Evolutionary conservation across 2,797 vertebrate genomes (phyloP), one percentile per base, ranked within the genome.

Genomic region (Kryptopterus vitreolus): DNA sequence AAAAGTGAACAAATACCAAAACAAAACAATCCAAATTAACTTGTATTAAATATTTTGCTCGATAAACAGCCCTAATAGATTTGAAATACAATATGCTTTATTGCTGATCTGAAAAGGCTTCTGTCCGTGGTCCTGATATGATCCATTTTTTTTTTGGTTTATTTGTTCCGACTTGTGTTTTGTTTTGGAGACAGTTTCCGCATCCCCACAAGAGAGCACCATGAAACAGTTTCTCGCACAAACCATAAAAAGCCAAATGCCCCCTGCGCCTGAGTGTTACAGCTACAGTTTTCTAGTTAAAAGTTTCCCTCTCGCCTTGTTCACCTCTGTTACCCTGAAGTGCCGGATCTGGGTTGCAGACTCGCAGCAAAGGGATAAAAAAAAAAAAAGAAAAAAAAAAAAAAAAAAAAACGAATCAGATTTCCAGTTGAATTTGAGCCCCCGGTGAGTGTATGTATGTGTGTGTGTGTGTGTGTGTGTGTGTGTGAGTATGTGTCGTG

Each of bases 111-210:
- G 38, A 10, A 13, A 20, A 48, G 35, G 75, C 26, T 50, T 75
- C 84, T 85, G 84, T 83, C 78, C 76, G 61, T 83, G 81, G 78
- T 81, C 71, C 81, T 85, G 81, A 85, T 76, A 73, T 24, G 18
- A 4, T 33, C 18, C 16, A 6, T 22, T 58, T 18, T n/a, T 35
- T 31, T 65, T 29, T 53, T 43, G n/a, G n/a, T 43, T 43, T 43
- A 43, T 69, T n/a, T 31, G 18, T 16, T 22, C 52, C 9, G 22
- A 52, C 29, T 46, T 38, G 20, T 55, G 55, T 35, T 20, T 11
- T 11, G 20, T 63, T 24, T 24, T 1, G 18, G 5, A 61, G 43
- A 57, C 71, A 38, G 24, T 26, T 35, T 43, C 38, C 11, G 0
- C 12, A 26, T 72, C 58, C n/a, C 43, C 69, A 65, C 24, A 22